Conservation (phyloP, 1,140 invertebrate genomes). For the Sesamia nonagrioides region DNA sequence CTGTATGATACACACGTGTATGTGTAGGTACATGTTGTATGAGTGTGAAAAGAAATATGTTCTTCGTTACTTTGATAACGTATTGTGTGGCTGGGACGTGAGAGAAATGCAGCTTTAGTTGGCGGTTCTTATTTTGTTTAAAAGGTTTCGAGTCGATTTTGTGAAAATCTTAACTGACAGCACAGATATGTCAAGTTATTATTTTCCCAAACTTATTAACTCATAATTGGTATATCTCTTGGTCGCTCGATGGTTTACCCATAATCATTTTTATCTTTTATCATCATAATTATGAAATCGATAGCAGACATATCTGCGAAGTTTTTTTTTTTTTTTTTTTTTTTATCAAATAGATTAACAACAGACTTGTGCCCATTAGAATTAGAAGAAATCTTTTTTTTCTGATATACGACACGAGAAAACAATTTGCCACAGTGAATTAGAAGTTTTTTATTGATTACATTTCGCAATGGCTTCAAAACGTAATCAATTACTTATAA, state of each 20-base stretch:
- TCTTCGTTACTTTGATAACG: constrained; percentile 43
- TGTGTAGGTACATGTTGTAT: constrained; percentile 10
- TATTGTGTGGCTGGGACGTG: constrained; percentile 35
- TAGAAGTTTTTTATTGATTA: background rate
- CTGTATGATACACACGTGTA: background rate
- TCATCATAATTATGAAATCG: too few species aligned
- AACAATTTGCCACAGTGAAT: background rate
- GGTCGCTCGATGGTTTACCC: too few species aligned
- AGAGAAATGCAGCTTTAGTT: background rate
- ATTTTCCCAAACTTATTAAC: too few species aligned
- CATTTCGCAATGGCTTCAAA: background rate
- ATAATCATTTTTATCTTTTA: too few species aligned
- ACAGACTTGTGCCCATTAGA: too few species aligned
- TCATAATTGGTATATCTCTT: too few species aligned
- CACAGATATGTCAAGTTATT: too few species aligned
- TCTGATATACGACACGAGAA: too few species aligned
- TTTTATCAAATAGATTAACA: too few species aligned
- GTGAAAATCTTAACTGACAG: too few species aligned
- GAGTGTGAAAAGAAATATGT: constrained; percentile 45
- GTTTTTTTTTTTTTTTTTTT: too few species aligned
- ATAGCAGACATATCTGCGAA: background rate
- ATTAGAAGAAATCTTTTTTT: too few species aligned
- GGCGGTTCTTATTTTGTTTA: background rate
- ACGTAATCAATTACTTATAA: constrained; percentile 3
- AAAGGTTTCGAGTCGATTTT: background rate